A percentile compares a stretch with the other conserved stretches of the same genome.
phyloP scores from a whole-genome alignment of 2,113 vertebrate species.

The Struthidea cinerea region DNA sequence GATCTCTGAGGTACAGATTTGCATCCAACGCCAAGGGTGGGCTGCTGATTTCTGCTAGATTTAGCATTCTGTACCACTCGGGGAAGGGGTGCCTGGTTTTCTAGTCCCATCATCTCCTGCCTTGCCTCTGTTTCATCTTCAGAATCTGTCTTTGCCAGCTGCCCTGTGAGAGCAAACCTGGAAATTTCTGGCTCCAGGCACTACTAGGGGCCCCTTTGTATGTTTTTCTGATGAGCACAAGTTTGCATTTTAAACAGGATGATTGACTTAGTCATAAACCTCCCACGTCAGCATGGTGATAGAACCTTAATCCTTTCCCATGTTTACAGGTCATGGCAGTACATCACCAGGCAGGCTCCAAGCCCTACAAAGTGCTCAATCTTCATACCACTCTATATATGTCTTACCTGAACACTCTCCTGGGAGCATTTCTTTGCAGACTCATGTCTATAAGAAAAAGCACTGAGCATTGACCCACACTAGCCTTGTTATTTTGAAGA shows the following conservation, averaged over 20 bases:
- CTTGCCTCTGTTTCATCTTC: neutral
- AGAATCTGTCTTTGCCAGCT: neutral
- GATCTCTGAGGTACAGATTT: neutral
- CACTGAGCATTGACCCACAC: neutral
- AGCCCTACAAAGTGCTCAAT: neutral
- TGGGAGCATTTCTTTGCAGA: neutral
- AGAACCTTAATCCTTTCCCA: constrained; percentile 1
- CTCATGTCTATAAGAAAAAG: neutral
- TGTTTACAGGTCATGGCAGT: neutral
- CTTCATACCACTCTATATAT: neutral
- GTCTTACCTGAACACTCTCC: neutral
- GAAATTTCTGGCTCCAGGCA: neutral
- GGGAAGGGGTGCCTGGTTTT: neutral
- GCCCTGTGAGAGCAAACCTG: neutral
- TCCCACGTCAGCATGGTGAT: neutral
- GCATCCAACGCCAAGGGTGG: neutral
- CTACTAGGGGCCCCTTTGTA: neutral
- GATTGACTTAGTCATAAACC: neutral
- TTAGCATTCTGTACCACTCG: neutral
- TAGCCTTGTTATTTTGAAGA: neutral
- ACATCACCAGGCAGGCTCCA: neutral
- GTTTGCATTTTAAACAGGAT: constrained; percentile 4
- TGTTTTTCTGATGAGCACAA: neutral
- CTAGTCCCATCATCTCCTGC: neutral
- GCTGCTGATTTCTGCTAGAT: neutral